Base-by-base conservation (phyloP, 2,888 invertebrate species). In the Rhaphigaster nebulosa region DNA sequence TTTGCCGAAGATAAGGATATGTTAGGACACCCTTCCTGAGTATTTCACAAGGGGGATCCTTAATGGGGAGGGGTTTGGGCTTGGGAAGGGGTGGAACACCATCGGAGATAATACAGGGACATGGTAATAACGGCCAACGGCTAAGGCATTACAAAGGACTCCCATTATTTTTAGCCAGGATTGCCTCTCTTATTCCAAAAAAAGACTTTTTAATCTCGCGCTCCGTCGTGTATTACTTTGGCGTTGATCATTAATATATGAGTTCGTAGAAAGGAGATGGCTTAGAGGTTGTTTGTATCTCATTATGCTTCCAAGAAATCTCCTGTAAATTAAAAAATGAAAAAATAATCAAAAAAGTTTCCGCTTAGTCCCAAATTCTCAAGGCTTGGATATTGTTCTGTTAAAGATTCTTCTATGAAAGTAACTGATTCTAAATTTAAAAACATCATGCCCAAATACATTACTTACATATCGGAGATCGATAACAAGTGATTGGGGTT, bases 181-280 rank as follows among this genome's bases (percentile, higher is more conserved):
- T 76, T 76, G 70, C 70, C 70, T 20, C 70, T 38, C 70, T 76
- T 76, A 76, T 38, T 76, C 70, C 70, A 76, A 76, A 76, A 70
- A 76, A 76, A 76, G 70, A 76, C 70, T 76, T 76, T 76, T 76
- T 76, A 76, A 76, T 76, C 70, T 76, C 34, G 38, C 70, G 70
- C 70, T 76, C 8, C 20, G 34, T 10, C 38, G 18, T 76, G 70
- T 76, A 76, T 76, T 76, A 76, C 70, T 76, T 76, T 76, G 20
- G 70, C 38, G 70, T 76, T 76, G 38, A 76, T 76, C 70, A 38
- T 8, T 76, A 76, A 76, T 76, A 76, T 76, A 76, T 76, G 70
- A 76, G 70, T 38, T 20, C 20, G 26, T 38, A 38, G 70, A 76
- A 38, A 76, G 70, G 34, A 38, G 5, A 2, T 6, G 70, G 70